Base-by-base conservation (phyloP, 2,888 invertebrate genomes). In the Lasioglossum pauxillum region DNA sequence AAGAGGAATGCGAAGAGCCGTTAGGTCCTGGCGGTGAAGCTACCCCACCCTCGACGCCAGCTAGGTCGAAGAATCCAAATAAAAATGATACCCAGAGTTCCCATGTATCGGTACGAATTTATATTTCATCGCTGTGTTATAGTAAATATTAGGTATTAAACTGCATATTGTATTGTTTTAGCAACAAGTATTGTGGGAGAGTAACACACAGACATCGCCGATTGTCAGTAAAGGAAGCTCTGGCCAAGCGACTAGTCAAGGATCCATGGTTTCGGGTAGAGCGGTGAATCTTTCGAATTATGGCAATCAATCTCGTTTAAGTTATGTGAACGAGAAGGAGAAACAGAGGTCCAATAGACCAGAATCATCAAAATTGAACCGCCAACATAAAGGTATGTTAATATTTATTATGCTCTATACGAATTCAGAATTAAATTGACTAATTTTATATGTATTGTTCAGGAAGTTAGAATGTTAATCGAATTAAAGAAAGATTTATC, bases 11-110 rank as follows among this genome's bases (percentile, higher is more conserved):
- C n/a, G 95, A 95, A 38, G 95, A 94, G 77, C 92, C 92, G 5
- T 83, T 93, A 38, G 94, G 92, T 83, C 93, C 93, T 67, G 94
- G 94, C 44, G 95, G 94, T 35, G 95, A 95, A 86, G 95, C 93
- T 23, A 95, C 95, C 10, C 95, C 95, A 46, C 95, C 95, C 19
- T 94, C 95, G 14, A 95, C 95, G 53, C 95, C 95, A 38, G 95
- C 95, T 4, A 92, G 92, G 80, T 93, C 93, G n/a, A 93, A 92
- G 78, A 90, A 88, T 84, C 91, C 92, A 23, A 92, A 87, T 74
- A 93, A 95, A 93, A 93, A 89, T 90, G 92, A 95, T 89, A 84
- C 93, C 82, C 93, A 95, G 79, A 91, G 93, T 89, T 87, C 94
- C 83, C 89, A 94, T 73, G 89, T 91, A 80, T 92, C 92, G 85